Percentiles rank a stretch among this genome's conserved stretches.
Evolutionary conservation across 2,888 invertebrate genomes (phyloP).

Genomic region (Hanleya hanleyi): DNA sequence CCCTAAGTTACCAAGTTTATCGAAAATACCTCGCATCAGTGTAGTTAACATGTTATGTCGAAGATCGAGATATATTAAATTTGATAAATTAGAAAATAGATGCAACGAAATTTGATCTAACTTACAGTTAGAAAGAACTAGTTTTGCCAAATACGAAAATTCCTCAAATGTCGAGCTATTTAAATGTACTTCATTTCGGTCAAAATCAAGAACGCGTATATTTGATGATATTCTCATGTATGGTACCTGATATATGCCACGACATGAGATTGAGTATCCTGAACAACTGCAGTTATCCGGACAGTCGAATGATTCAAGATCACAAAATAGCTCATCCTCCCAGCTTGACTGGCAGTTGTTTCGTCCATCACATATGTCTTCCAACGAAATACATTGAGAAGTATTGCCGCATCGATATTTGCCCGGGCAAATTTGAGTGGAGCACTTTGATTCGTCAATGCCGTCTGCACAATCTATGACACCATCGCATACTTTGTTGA

Average conservation of each 20-base stretch:
- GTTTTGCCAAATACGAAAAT: background rate
- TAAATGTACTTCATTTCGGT: background rate
- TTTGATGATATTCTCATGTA: too few species aligned
- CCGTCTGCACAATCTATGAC: background rate
- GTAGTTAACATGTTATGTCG: background rate
- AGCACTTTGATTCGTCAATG: background rate
- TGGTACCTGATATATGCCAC: too few species aligned
- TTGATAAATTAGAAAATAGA: background rate
- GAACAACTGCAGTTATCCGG: too few species aligned
- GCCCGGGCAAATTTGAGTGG: background rate
- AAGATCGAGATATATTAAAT: background rate
- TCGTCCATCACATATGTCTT: background rate
- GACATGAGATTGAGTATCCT: too few species aligned
- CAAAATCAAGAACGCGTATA: too few species aligned
- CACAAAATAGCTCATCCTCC: background rate
- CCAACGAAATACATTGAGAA: background rate
- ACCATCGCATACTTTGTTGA: background rate
- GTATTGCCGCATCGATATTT: background rate
- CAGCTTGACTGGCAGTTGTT: background rate
- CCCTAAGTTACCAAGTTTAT: background rate
- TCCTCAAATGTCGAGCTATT: background rate
- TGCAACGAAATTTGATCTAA: background rate
- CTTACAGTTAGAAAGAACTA: background rate
- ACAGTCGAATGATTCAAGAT: background rate
- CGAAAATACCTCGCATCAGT: background rate